phyloP scores from a whole-genome alignment of 2,113 vertebrate species.

The Odocoileus virginianus region DNA sequence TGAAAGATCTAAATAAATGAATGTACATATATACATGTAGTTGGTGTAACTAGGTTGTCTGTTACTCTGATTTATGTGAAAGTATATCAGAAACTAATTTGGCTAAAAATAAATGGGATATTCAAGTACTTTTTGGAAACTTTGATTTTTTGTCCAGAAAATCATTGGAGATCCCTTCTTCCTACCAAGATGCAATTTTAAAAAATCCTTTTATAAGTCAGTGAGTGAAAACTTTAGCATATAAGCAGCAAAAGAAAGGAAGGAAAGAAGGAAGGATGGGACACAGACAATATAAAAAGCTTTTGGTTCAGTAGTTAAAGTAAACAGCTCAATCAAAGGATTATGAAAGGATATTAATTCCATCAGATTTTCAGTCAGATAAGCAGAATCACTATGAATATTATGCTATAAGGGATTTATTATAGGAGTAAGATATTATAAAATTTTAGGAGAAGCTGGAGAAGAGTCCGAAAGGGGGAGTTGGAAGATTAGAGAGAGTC shows the following conservation, averaged over 20 bases:
- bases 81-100: not conserved
- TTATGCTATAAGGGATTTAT: not conserved
- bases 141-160: not conserved
- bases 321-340: not conserved
- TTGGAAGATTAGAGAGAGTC: not conserved
- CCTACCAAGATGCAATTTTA: not conserved
- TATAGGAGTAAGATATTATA: not conserved
- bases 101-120: slow-evolving; percentile 1
- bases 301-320: not conserved
- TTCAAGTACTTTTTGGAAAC: not conserved
- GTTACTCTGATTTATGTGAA: not conserved
- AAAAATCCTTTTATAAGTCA: not conserved
- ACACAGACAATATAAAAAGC: not conserved
- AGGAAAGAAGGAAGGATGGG: not conserved
- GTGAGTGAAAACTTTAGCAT: not conserved
- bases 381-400: not conserved
- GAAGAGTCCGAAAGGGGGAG: not conserved
- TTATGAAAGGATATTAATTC: not conserved
- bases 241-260: not conserved
- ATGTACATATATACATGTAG: not conserved
- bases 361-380: not conserved
- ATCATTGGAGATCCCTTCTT: not conserved
- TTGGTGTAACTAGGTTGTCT: not conserved
- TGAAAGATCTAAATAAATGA: not conserved
- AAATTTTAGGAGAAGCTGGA: not conserved